Conservation (phyloP, 2,797 vertebrate genomes). For the Caiman crocodilus region DNA sequence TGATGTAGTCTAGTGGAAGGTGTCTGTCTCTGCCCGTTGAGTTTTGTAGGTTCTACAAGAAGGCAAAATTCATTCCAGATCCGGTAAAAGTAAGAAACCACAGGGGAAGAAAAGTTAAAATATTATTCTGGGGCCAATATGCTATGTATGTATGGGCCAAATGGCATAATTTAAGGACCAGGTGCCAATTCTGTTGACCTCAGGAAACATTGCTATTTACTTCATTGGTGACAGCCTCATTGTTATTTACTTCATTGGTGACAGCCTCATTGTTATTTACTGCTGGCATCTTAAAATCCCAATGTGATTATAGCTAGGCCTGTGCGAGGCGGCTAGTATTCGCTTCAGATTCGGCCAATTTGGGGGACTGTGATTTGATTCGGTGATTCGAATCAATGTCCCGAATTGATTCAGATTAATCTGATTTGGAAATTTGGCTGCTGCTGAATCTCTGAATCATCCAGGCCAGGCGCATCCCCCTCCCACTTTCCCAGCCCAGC, state of each 20-base stretch:
- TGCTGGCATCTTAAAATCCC: not conserved
- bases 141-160: not conserved
- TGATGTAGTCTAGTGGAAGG: not conserved
- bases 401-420: no score
- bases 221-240: conserved; percentile 3
- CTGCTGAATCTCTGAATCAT: no score
- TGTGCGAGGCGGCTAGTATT: no score
- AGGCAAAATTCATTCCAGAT: not conserved
- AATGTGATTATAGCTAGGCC: not conserved
- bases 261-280: not conserved
- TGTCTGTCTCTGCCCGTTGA: not conserved
- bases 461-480: no score
- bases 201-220: not conserved
- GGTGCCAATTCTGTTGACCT: conserved; percentile 10
- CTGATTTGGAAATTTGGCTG: no score
- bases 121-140: not conserved
- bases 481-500: no score
- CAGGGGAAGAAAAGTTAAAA: conserved; percentile 26
- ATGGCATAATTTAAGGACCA: conserved; percentile 44
- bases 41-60: not conserved
- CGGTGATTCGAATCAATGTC: no score
- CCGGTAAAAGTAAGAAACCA: conserved; percentile 35
- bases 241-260: conserved; percentile 27
- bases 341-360: no score
- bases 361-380: no score